Evolutionary conservation across 2,797 vertebrate genomes (phyloP).

Genomic region (Myotis myotis): DNA sequence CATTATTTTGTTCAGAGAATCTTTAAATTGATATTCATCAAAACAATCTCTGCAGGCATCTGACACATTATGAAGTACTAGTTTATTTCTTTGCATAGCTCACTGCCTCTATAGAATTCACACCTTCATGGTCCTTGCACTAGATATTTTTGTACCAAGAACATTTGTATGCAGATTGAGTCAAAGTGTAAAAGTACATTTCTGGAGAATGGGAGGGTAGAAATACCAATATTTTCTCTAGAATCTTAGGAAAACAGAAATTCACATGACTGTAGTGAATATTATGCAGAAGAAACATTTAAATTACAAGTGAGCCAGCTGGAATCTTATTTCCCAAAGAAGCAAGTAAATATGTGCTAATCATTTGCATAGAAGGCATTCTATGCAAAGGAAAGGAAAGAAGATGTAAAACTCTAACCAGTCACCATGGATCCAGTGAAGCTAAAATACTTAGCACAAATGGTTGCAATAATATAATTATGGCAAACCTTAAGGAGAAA

Average conservation of each 20-base stretch:
- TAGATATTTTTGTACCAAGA: conserved; percentile 36
- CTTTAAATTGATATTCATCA: neutral
- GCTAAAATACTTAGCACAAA: neutral
- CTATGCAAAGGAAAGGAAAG: neutral
- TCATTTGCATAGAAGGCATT: neutral
- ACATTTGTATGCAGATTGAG: conserved; percentile 1
- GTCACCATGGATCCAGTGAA: neutral
- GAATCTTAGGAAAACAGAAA: conserved; percentile 47
- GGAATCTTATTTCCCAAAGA: neutral
- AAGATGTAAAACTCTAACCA: neutral
- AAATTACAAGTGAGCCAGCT: neutral
- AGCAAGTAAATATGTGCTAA: conserved; percentile 11
- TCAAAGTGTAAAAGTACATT: conserved; percentile 37
- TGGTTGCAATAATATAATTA: neutral
- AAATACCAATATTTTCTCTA: conserved; percentile 21
- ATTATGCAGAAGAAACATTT: conserved; percentile 36
- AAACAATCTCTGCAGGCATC: neutral
- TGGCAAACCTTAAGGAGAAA: neutral
- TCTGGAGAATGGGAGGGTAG: neutral
- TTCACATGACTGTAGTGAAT: neutral
- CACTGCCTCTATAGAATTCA: neutral
- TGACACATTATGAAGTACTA: neutral
- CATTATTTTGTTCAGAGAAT: neutral
- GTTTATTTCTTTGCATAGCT: neutral
- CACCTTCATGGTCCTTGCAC: neutral